Conservation (phyloP, 2,888 invertebrate genomes). For the Seira sanloemensis region DNA sequence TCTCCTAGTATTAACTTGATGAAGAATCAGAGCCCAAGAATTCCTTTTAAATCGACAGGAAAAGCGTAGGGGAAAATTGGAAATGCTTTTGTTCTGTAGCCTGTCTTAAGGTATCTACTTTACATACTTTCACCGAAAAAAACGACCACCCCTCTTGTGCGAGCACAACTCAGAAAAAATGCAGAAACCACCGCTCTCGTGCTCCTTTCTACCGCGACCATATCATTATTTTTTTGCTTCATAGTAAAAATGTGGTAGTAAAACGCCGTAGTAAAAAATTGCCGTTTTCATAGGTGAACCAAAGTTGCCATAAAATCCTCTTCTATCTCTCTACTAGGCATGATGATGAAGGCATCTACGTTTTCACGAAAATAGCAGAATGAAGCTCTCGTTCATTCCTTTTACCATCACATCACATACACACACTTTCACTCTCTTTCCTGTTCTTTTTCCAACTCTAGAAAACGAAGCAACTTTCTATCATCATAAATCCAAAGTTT, state of each 20-base stretch:
- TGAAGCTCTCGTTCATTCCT: conserved; percentile 51
- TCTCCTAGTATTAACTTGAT: no score
- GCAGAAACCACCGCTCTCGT: not conserved
- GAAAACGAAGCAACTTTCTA: conserved; percentile 49
- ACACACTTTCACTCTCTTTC: conserved; percentile 66
- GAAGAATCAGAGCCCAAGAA: not conserved
- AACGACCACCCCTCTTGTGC: not conserved
- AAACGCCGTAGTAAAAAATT: no score
- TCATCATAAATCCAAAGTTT: conserved; percentile 71
- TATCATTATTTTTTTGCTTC: conserved; percentile 7
- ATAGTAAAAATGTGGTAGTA: no score
- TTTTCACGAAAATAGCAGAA: not conserved
- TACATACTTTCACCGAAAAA: conserved; percentile 2
- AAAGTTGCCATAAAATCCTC: no score
- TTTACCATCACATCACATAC: conserved; percentile 57
- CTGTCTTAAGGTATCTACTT: no score
- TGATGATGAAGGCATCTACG: not conserved
- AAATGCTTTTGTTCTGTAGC: conserved; percentile 16
- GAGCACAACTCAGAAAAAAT: not conserved
- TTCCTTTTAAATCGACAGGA: not conserved
- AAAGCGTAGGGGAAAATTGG: conserved; percentile 11
- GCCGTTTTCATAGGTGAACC: no score
- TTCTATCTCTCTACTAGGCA: no score
- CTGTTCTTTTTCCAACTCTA: conserved; percentile 52
- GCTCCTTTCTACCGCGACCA: not conserved